Percentiles rank a stretch among this genome's conserved stretches.
Evolutionary conservation across 2,113 vertebrate genomes (phyloP).

Genomic region (Percina caprodes): DNA sequence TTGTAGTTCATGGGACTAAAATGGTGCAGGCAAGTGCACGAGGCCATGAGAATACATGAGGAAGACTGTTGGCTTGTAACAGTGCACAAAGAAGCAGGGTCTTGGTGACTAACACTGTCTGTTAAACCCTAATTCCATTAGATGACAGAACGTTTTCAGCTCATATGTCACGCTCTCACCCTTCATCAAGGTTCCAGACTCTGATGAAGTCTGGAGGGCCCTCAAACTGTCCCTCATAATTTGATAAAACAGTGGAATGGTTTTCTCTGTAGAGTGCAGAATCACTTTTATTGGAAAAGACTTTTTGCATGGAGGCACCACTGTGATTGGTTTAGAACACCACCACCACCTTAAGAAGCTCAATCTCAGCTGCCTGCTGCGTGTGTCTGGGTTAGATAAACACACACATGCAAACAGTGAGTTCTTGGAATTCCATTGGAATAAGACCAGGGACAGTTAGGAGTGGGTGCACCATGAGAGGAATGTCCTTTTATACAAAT

Average conservation of each 20-base stretch:
- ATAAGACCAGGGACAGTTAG: constrained; percentile 15
- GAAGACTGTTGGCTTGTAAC: background rate
- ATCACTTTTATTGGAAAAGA: background rate
- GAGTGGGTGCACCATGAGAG: background rate
- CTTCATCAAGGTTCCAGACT: background rate
- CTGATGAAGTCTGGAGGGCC: background rate
- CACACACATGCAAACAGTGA: constrained; percentile 16
- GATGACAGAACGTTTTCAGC: background rate
- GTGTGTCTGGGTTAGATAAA: constrained; percentile 4
- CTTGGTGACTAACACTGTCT: background rate
- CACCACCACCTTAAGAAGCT: background rate
- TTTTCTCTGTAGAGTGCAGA: background rate
- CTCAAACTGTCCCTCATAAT: background rate
- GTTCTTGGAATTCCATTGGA: constrained; percentile 58
- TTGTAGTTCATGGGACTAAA: background rate
- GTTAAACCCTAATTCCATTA: background rate
- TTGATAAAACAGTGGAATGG: background rate
- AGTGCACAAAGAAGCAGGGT: background rate
- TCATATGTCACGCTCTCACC: background rate
- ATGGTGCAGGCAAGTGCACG: background rate
- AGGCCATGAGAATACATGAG: background rate
- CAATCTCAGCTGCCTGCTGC: constrained; percentile 12
- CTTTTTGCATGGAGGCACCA: background rate
- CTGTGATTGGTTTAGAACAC: background rate
- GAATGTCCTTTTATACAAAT: constrained; percentile 19